These are phyloP conservation scores for Tolmerus cingulatus DNA, from an alignment of 2,888 invertebrate genomes.

Conservation along the genomic window DNA sequence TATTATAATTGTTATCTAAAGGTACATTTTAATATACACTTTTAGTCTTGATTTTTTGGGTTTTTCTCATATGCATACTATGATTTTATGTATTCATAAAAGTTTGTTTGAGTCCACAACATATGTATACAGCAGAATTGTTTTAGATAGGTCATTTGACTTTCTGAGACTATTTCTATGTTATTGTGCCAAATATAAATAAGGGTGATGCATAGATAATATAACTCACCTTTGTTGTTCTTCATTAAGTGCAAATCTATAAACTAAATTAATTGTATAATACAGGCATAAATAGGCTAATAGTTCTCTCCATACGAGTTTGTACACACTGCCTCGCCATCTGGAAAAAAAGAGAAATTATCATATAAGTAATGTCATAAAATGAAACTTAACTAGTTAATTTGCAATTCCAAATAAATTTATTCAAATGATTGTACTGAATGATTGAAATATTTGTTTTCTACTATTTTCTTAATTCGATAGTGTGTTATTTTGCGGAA, in stretches of 20 bases:
- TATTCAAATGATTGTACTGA: neutral
- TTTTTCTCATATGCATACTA: too few relatives aligned
- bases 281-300: conserved; percentile 86
- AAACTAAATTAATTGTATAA: conserved; percentile 85
- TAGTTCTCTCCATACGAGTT: conserved; percentile 92
- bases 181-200: neutral
- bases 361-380: neutral
- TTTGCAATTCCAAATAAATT: neutral
- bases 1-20: too few relatives aligned
- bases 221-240: conserved; percentile 78
- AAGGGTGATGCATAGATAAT: neutral
- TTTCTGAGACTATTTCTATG: too few relatives aligned
- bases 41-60: too few relatives aligned
- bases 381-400: neutral
- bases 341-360: conserved; percentile 66
- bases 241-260: conserved; percentile 82
- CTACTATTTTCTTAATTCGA: neutral
- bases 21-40: too few relatives aligned
- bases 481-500: neutral
- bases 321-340: conserved; percentile 96
- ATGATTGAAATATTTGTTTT: neutral
- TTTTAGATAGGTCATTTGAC: too few relatives aligned
- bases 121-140: too few relatives aligned
- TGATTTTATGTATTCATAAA: too few relatives aligned
- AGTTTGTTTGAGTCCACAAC: too few relatives aligned